These are phyloP conservation scores for Equus quagga DNA, from an alignment of 2,113 vertebrate genomes.

Conservation along the genomic window DNA sequence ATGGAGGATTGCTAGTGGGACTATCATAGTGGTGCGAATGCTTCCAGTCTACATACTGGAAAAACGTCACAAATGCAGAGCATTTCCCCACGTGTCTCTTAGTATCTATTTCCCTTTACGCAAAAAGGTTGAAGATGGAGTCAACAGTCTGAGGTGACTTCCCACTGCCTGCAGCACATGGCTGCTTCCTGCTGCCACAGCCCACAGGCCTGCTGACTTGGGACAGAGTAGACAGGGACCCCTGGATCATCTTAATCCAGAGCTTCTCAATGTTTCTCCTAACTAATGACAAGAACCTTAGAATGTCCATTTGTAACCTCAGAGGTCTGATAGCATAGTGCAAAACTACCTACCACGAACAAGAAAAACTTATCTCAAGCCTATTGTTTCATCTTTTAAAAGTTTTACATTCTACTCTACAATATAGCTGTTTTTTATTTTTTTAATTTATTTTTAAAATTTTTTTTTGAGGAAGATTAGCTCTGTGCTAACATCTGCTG, in stretches of 20 bases:
- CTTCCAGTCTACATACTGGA: background rate
- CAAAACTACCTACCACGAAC: background rate
- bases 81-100: slow-evolving; percentile 11
- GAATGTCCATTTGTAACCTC: background rate
- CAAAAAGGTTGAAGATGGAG: background rate
- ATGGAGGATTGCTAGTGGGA: too few species aligned
- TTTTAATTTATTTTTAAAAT: too few species aligned
- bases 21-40: background rate
- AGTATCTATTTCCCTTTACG: background rate
- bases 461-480: too few species aligned
- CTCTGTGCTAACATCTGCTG: too few species aligned
- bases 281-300: background rate
- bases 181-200: background rate
- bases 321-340: background rate
- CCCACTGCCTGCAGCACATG: background rate
- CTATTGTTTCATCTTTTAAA: background rate
- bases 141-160: background rate
- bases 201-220: background rate
- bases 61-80: background rate
- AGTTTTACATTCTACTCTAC: background rate
- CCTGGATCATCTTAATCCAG: background rate
- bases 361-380: background rate
- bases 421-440: background rate
- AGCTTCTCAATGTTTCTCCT: slow-evolving; percentile 28
- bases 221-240: background rate